phyloP scores from a whole-genome alignment of 2,797 vertebrate species.

The Salmo trutta region DNA sequence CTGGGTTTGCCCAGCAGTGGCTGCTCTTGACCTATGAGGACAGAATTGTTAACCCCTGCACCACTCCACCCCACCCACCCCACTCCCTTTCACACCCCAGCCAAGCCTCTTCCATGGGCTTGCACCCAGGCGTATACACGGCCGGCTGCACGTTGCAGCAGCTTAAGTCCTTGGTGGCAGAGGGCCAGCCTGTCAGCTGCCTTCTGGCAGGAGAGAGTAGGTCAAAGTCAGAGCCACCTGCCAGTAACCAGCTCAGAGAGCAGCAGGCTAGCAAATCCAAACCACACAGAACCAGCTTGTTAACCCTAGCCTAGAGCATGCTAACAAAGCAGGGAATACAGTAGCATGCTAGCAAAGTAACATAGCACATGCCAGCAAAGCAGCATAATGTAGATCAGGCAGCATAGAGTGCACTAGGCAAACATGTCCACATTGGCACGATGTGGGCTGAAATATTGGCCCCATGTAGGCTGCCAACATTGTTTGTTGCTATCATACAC shows the following conservation, averaged over 20 bases:
- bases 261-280: constrained; percentile 1
- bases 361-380: neutral
- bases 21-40: neutral
- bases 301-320: neutral
- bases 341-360: neutral
- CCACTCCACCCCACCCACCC: neutral
- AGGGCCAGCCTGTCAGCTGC: constrained; percentile 50
- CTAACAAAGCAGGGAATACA: neutral
- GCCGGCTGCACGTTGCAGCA: constrained; percentile 35
- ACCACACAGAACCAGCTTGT: neutral
- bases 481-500: too few species aligned
- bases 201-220: constrained; percentile 32
- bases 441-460: too few species aligned
- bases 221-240: constrained; percentile 49
- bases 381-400: neutral
- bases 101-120: constrained; percentile 5
- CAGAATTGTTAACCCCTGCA: neutral
- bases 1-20: constrained; percentile 1
- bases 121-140: constrained; percentile 40
- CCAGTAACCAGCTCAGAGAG: constrained; percentile 4
- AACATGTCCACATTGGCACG: too few species aligned
- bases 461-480: too few species aligned
- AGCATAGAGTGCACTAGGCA: too few species aligned
- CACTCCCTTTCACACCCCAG: neutral
- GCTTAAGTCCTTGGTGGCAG: constrained; percentile 40